A percentile compares a stretch with the other conserved stretches of the same genome.
Conservation (phyloP, 2,888 invertebrate genomes). For the Myathropa florea region DNA sequence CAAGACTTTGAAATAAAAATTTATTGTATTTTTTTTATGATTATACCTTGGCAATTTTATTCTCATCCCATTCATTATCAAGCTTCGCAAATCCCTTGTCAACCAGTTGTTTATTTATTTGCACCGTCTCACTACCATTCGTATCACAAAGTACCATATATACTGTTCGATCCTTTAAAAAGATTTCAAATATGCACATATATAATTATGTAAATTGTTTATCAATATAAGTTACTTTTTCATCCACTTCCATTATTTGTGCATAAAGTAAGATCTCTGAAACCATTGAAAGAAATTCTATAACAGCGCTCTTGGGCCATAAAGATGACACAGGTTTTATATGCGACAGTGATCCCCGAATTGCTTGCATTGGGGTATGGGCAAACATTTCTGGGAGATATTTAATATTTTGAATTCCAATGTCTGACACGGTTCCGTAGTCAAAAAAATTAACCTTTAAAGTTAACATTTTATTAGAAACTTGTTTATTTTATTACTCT, state of each 20-base stretch:
- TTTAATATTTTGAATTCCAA: conserved; percentile 73
- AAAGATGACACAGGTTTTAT: conserved; percentile 73
- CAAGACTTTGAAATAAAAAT: neutral
- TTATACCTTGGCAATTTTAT: conserved; percentile 71
- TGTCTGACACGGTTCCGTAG: conserved; percentile 75
- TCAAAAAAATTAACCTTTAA: conserved; percentile 76
- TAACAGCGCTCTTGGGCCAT: conserved; percentile 75
- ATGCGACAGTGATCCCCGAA: conserved; percentile 75
- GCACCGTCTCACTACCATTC: conserved; percentile 69
- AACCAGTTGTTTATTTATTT: conserved; percentile 73
- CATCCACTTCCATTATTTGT: conserved; percentile 74
- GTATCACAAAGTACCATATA: conserved; percentile 76
- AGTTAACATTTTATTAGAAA: neutral
- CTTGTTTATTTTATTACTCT: neutral
- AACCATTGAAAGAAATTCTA: conserved; percentile 73
- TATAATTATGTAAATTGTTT: neutral
- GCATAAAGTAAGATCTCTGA: conserved; percentile 74
- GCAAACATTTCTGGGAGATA: conserved; percentile 75
- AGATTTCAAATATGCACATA: neutral
- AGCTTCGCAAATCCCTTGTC: conserved; percentile 72
- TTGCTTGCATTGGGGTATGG: conserved; percentile 74
- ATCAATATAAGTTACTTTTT: conserved; percentile 18
- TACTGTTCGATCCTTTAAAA: conserved; percentile 72
- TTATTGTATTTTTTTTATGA: neutral
- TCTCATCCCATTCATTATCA: conserved; percentile 72